These are phyloP conservation scores for Molorchus minor DNA, from an alignment of 2,888 invertebrate genomes.

Conservation along the genomic window DNA sequence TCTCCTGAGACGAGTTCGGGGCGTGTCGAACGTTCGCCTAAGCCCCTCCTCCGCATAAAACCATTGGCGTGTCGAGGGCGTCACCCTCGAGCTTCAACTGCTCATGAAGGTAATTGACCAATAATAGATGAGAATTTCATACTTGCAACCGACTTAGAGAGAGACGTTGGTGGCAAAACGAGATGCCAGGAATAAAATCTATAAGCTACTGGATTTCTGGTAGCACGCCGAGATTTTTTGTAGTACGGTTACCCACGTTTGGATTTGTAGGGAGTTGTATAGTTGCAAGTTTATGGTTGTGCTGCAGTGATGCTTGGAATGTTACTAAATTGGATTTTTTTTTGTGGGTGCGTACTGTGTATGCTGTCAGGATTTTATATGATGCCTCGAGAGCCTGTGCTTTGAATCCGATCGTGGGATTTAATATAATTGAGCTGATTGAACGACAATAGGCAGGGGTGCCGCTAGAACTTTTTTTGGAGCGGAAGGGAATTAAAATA, in stretches of 20 bases:
- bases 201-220: constrained; percentile 32
- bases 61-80: constrained; percentile 52
- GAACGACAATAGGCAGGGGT: too few species aligned
- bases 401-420: too few species aligned
- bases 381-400: too few species aligned
- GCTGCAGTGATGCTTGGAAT: background rate
- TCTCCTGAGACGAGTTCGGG: constrained; percentile 12
- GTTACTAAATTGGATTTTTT: constrained; percentile 7
- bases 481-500: too few species aligned
- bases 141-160: constrained; percentile 24
- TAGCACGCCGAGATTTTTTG: constrained; percentile 26
- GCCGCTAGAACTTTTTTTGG: too few species aligned
- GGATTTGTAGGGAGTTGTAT: background rate
- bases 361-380: too few species aligned
- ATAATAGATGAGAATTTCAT: constrained; percentile 43
- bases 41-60: constrained; percentile 36
- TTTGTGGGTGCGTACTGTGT: background rate
- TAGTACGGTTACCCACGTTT: constrained; percentile 21
- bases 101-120: constrained; percentile 44
- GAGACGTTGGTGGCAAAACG: constrained; percentile 24
- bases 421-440: too few species aligned
- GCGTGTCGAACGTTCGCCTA: constrained; percentile 4
- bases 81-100: constrained; percentile 52
- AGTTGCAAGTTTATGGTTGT: constrained; percentile 13
- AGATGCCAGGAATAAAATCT: constrained; percentile 25